Evolutionary conservation across 2,797 vertebrate genomes (phyloP).

Genomic region (Kryptopterus vitreolus): DNA sequence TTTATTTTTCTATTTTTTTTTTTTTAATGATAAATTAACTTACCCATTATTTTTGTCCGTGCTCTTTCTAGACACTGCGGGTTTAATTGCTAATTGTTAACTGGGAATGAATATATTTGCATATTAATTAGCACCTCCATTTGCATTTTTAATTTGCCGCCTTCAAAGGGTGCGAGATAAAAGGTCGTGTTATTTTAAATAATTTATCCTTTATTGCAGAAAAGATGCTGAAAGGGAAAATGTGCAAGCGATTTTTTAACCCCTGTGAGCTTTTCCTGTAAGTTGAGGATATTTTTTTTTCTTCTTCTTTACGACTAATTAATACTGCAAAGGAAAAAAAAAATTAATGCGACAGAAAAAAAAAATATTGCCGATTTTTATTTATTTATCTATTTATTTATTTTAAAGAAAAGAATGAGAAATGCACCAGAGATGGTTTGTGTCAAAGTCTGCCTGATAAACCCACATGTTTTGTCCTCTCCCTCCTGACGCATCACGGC

Average conservation of each 20-base stretch:
- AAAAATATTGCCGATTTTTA: conserved; percentile 43
- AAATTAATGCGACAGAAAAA: not conserved
- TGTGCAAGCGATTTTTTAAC: conserved; percentile 83
- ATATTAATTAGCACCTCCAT: conserved; percentile 99
- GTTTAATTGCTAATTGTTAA: conserved; percentile 99
- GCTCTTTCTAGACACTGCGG: conserved; percentile 99
- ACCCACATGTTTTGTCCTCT: conserved; percentile 68
- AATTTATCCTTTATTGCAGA: conserved; percentile 99
- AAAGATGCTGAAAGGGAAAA: conserved; percentile 98
- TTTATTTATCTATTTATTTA: no score
- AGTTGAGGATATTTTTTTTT: conserved; percentile 57
- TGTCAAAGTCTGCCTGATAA: conserved; percentile 67
- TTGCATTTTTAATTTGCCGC: conserved; percentile 99
- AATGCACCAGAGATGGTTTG: conserved; percentile 70
- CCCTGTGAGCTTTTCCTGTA: conserved; percentile 68
- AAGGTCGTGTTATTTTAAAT: conserved; percentile 99
- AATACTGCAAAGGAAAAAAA: conserved; percentile 54
- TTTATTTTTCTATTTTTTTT: conserved; percentile 88
- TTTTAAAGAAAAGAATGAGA: conserved; percentile 57
- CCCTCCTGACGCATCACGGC: conserved; percentile 73
- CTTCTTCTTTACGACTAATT: conserved; percentile 64
- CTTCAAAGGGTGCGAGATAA: conserved; percentile 99
- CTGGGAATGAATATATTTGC: conserved; percentile 99
- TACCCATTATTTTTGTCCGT: conserved; percentile 98
- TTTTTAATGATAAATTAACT: conserved; percentile 99